phyloP scores from a whole-genome alignment of 2,113 vertebrate genomes.

The Micronycteris hirsuta region DNA sequence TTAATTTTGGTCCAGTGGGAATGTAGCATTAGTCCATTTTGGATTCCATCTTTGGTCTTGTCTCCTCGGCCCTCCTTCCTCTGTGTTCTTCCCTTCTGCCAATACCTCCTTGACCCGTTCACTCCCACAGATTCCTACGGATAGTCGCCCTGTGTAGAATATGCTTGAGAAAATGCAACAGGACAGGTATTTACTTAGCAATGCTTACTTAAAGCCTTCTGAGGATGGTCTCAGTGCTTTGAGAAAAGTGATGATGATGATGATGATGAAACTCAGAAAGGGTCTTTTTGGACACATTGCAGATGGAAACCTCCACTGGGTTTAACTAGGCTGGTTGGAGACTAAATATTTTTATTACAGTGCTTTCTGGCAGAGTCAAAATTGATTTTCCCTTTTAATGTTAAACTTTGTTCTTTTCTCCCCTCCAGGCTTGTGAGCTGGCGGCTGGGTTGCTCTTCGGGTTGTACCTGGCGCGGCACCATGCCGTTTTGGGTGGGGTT shows the following conservation, averaged over 20 bases:
- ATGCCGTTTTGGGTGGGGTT: neutral
- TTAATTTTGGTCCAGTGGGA: neutral
- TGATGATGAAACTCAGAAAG: neutral
- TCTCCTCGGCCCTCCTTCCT: neutral
- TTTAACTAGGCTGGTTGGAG: neutral
- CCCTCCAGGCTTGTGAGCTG: neutral
- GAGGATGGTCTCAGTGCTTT: neutral
- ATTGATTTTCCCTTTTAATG: neutral
- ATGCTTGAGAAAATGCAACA: neutral
- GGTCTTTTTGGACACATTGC: neutral
- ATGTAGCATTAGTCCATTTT: neutral
- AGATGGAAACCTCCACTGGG: neutral
- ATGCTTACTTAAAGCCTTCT: neutral
- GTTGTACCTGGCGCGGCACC: neutral
- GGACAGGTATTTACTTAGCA: neutral
- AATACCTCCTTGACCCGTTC: neutral
- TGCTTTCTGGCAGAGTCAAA: neutral
- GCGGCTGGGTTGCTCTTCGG: neutral
- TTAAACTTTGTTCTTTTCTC: neutral
- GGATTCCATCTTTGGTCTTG: neutral
- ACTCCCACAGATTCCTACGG: neutral
- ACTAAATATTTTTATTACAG: neutral
- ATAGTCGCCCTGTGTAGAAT: neutral
- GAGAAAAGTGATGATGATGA: neutral
- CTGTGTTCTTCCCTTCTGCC: neutral